Evolutionary conservation across 2,113 vertebrate genomes (phyloP).

Genomic region (Hydropotes inermis): DNA sequence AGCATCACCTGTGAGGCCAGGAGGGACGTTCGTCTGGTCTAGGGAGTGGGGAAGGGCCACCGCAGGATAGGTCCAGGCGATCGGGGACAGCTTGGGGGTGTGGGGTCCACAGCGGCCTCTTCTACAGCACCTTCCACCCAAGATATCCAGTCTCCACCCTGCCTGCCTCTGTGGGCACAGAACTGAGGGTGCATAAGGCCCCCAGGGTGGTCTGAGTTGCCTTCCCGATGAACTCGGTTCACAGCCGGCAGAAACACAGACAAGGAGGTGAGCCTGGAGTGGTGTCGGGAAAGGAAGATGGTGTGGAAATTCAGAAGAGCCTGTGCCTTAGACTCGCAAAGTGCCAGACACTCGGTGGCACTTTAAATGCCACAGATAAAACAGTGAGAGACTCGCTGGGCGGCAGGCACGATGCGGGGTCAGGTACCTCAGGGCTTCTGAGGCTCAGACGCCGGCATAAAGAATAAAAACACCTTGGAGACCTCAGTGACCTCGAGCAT

Average conservation of each 20-base stretch:
- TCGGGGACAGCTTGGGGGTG: background rate
- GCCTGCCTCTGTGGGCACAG: background rate
- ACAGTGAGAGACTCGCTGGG: slow-evolving; percentile 57
- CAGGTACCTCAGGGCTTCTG: slow-evolving; percentile 52
- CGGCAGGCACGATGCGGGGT: background rate
- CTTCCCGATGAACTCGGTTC: background rate
- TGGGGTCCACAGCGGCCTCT: background rate
- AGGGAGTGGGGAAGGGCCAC: background rate
- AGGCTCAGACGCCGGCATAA: background rate
- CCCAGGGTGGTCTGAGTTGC: background rate
- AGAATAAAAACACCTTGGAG: slow-evolving; percentile 56
- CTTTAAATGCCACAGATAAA: slow-evolving; percentile 67
- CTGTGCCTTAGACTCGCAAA: slow-evolving; percentile 43
- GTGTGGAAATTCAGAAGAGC: slow-evolving; percentile 41
- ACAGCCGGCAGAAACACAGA: accelerated
- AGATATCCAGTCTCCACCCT: accelerated
- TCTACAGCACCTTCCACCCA: background rate
- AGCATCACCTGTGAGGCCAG: background rate
- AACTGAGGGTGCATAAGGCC: background rate
- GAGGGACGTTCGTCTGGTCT: background rate
- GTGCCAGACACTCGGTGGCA: slow-evolving; percentile 54
- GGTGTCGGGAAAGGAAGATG: background rate
- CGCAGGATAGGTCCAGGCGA: background rate
- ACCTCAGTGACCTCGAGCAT: background rate
- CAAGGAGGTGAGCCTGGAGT: background rate